Conservation (phyloP, 2,797 vertebrate species). For the Podarcis siculus region DNA sequence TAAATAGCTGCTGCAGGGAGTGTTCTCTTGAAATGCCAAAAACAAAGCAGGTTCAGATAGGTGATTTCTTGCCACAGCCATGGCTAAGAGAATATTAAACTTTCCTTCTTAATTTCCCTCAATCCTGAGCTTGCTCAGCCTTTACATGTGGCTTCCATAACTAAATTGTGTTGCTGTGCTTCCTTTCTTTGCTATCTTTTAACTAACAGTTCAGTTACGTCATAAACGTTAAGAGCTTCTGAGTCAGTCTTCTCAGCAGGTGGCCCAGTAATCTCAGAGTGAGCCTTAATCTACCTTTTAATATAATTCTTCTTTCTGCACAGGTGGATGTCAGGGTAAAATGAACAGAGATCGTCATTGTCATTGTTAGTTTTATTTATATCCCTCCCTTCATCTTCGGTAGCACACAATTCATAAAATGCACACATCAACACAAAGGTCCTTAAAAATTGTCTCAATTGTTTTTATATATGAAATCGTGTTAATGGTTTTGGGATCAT, state of each 20-base stretch:
- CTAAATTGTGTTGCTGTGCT: too few relatives aligned
- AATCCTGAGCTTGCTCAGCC: background rate
- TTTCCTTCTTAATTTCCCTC: background rate
- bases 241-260: background rate
- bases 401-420: too few relatives aligned
- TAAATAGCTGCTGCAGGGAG: background rate
- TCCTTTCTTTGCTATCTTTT: too few relatives aligned
- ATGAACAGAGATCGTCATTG: background rate
- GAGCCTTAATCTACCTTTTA: background rate
- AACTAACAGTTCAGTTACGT: background rate
- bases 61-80: background rate
- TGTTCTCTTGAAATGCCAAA: background rate
- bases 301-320: too few relatives aligned
- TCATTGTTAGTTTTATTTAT: too few relatives aligned
- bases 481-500: too few relatives aligned
- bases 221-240: background rate
- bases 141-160: background rate
- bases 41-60: background rate
- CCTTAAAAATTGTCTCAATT: too few relatives aligned
- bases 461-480: too few relatives aligned
- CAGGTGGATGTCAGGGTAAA: background rate
- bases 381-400: too few relatives aligned
- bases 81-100: background rate
- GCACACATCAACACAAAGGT: too few relatives aligned
- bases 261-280: background rate